These are phyloP conservation scores for Grantiella picta DNA, from an alignment of 2,113 vertebrate species.

Conservation along the genomic window DNA sequence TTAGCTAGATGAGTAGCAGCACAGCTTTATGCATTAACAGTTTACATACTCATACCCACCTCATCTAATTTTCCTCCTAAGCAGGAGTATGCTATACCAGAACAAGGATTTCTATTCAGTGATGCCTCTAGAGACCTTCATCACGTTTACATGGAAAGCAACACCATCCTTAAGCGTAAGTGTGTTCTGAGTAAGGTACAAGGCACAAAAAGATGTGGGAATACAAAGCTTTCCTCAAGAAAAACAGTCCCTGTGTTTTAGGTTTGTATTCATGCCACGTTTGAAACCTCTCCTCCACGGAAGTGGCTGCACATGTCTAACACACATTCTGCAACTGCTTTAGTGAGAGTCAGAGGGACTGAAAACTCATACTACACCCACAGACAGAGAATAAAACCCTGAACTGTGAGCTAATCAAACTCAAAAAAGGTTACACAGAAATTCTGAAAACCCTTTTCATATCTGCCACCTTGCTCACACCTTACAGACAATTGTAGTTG, in stretches of 20 bases:
- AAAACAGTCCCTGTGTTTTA: neutral
- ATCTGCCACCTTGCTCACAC: neutral
- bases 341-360: neutral
- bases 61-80: neutral
- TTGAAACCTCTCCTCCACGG: neutral
- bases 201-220: neutral
- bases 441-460: neutral
- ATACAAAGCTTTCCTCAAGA: neutral
- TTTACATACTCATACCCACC: neutral
- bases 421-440: neutral
- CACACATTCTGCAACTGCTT: neutral
- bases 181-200: neutral
- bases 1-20: neutral
- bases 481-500: neutral
- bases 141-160: neutral
- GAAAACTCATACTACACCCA: neutral
- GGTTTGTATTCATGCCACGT: neutral
- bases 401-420: neutral
- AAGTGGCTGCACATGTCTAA: neutral
- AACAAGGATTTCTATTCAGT: neutral
- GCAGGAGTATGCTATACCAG: neutral
- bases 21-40: neutral
- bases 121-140: neutral
- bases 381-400: neutral
- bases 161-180: neutral